phyloP scores from a whole-genome alignment of 2,797 vertebrate genomes.

The Enteromius radiatus region DNA sequence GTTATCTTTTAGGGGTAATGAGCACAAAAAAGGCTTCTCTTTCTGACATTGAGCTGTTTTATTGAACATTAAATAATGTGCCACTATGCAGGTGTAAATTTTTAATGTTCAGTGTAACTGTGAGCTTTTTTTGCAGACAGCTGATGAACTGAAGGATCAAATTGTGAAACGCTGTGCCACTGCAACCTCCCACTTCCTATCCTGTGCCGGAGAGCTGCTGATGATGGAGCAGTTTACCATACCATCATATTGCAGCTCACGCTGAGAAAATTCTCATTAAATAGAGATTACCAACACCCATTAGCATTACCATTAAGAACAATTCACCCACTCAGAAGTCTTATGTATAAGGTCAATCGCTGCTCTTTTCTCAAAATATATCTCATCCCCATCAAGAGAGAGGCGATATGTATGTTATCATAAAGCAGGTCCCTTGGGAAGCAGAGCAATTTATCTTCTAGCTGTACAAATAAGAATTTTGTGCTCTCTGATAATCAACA shows the following conservation, averaged over 20 bases:
- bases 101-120: conserved; percentile 62
- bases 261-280: conserved; percentile 68
- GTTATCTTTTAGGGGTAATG: conserved; percentile 27
- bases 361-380: conserved; percentile 53
- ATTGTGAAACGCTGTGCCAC: conserved; percentile 55
- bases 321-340: conserved; percentile 54
- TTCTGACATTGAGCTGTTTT: conserved; percentile 48
- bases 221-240: conserved; percentile 60
- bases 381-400: conserved; percentile 24
- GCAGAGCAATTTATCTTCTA: conserved; percentile 43
- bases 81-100: conserved; percentile 59
- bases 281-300: conserved; percentile 63
- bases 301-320: conserved; percentile 64
- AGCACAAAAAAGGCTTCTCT: conserved; percentile 47
- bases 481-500: conserved; percentile 47
- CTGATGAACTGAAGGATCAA: conserved; percentile 63
- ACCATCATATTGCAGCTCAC: conserved; percentile 62
- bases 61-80: conserved; percentile 60
- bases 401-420: conserved; percentile 39
- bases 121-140: conserved; percentile 61
- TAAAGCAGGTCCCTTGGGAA: conserved; percentile 40
- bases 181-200: conserved; percentile 52
- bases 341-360: conserved; percentile 56
- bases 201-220: conserved; percentile 56
- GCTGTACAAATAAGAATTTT: conserved; percentile 46